These are phyloP conservation scores for Margaritifera margaritifera DNA, from an alignment of 2,888 invertebrate species.

Conservation along the genomic window DNA sequence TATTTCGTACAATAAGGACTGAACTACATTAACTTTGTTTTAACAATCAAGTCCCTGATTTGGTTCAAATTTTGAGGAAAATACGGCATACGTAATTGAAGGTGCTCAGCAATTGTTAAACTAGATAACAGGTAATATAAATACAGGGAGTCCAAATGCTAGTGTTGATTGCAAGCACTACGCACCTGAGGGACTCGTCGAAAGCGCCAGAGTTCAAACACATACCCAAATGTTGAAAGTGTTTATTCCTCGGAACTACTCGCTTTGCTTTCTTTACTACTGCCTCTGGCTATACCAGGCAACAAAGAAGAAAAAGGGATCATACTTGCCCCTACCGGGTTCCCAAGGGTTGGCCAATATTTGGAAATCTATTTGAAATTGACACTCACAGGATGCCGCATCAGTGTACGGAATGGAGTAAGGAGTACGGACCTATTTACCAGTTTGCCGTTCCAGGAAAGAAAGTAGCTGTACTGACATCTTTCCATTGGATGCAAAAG, in stretches of 20 bases:
- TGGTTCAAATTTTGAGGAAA: no score
- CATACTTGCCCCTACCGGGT: background rate
- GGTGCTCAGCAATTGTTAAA: no score
- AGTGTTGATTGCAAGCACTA: no score
- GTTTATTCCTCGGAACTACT: background rate
- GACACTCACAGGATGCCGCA: conserved; percentile 25
- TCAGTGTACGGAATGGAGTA: conserved; percentile 15
- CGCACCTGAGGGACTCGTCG: no score
- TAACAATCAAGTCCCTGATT: no score
- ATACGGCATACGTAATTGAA: no score
- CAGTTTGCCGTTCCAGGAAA: conserved; percentile 23
- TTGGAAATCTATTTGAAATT: conserved; percentile 22
- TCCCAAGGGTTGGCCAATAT: background rate
- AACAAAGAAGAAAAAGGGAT: background rate
- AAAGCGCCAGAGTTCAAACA: no score
- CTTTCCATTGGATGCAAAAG: conserved; percentile 10
- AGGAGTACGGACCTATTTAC: conserved; percentile 27
- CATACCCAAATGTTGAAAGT: no score
- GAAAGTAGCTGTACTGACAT: conserved; percentile 20
- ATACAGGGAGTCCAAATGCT: no score
- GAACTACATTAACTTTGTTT: no score
- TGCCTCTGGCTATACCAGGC: background rate
- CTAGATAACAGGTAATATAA: no score
- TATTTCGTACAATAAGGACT: no score
- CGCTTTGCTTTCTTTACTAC: background rate